Evolutionary conservation across 2,797 vertebrate species (phyloP), one percentile per base, ranked within the genome.

Genomic region (Hephaestus fuliginosus): DNA sequence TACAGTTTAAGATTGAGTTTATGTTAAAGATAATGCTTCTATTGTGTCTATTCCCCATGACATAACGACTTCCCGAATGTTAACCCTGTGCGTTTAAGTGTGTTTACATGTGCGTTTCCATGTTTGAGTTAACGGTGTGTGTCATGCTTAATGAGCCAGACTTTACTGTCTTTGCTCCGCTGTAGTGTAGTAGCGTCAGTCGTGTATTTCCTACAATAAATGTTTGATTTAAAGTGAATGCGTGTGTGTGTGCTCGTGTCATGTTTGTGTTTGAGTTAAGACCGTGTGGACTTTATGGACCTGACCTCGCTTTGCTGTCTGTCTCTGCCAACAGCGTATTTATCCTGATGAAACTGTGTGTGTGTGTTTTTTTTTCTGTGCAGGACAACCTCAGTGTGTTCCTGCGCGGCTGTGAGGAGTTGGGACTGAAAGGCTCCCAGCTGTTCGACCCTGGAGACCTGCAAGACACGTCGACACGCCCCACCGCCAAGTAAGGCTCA

Each of bases 391-490:
- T 98, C 79, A 96, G 95, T 69, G 95, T 97, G 79, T 99, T 99
- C 86, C 95, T 99, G 86, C 96, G 96, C 63, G 98, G 98, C 81
- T 99, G 98, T 91, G 98, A 97, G 94, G 97, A 99, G 87, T 92
- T 99, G 20, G 98, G 98, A 68, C 96, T 99, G 88, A 99, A 98
- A 90, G 97, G 97, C 92, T 97, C 97, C 60, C 98, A 99, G 91
- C 97, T 99, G 87, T 99, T 99, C 94, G 98, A 99, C 90, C 97
- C 98, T 0, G 97, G 96, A 93, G 97, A 99, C 92, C 96, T 99
- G 43, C 98, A 99, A 92, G 98, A 98, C 90, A 92, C 96, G 0
- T 96, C 97, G 5, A 96, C 94, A 90, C 95, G 95, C 83, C 95
- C 93, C 82, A 89, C 95, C 9, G 61, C 95, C 92, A 98, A 96